Evolutionary conservation across 2,113 vertebrate genomes (phyloP), one percentile per base, ranked within the genome.

Genomic region (Haplochromis burtoni): DNA sequence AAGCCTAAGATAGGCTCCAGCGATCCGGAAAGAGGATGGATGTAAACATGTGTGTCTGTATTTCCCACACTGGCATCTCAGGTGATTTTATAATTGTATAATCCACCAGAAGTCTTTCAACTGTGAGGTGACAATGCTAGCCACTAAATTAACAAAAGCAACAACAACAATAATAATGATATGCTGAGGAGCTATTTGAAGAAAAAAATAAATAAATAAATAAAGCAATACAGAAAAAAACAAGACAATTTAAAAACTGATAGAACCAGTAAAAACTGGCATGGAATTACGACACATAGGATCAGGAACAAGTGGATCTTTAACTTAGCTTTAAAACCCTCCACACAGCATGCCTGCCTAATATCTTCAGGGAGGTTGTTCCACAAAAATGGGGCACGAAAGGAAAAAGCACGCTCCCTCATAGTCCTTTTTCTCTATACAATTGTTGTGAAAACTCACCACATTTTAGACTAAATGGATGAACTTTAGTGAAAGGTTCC

Each of bases 111-210:
- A 19, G 29, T 7, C 29, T 33, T 33, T 19, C 1, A 10, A 63
- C 16, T 63, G 59, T 4, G 16, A 61, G 29, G 5, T 33, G 29
- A 33, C 16, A 19, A 10, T 11, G 29, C 1, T 11, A 33, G 9
- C 59, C 9, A 33, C 59, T 11, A 61, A 31, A 61, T 17, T 21
- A 38, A 68, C 33, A 14, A 68, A 8, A 40, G 12, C 19, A 38
- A 21, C n/a, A 13, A 21, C 2, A 33, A 33, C 10, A 26, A 61
- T 1, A 59, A 63, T 5, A 2, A 57, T 16, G 0, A 59, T 17
- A 10, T 3, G 8, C 26, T 3, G 14, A 61, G 14, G 14, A 31
- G 26, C 5, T 59, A 59, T 59, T 31, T 59, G 26, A 59, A 6
- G 26, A 61, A 17, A 2, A 57, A 17, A 57, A 1, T 10, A 10